Percentiles rank a stretch among this genome's conserved stretches.
These are phyloP conservation scores for Galaxias olidus DNA, from an alignment of 2,797 vertebrate genomes.

Conservation along the genomic window DNA sequence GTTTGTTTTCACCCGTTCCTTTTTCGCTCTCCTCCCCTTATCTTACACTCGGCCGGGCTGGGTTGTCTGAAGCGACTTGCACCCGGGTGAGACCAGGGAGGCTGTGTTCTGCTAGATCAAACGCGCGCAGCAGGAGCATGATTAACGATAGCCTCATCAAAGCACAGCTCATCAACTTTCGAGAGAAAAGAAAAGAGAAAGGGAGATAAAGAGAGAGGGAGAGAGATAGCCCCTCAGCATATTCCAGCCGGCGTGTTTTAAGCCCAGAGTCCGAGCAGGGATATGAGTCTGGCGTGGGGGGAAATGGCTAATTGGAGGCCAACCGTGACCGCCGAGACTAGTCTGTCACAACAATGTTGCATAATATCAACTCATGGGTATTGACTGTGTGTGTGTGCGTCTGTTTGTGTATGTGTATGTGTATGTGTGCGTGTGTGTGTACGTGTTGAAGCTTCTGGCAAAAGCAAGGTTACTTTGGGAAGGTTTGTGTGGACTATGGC, in stretches of 20 bases:
- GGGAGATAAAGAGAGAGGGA: not conserved
- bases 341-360: constrained; percentile 12
- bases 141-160: constrained; percentile 38
- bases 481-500: not conserved
- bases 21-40: not conserved
- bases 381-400: constrained; percentile 17
- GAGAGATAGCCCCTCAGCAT: constrained; percentile 29
- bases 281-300: constrained; percentile 29
- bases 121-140: constrained; percentile 10
- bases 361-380: constrained; percentile 25
- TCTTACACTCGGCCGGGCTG: not conserved
- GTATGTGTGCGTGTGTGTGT: constrained; percentile 17
- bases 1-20: not conserved
- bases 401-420: constrained; percentile 9
- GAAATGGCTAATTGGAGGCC: constrained; percentile 35
- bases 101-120: constrained; percentile 21
- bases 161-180: constrained; percentile 29
- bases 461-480: not conserved
- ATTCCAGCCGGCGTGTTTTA: constrained; percentile 20
- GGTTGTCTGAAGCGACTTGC: not conserved
- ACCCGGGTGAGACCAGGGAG: not conserved
- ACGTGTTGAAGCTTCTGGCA: too few relatives aligned
- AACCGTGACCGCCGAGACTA: constrained; percentile 25
- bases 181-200: not conserved
- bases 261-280: constrained; percentile 18